phyloP scores from a whole-genome alignment of 2,888 invertebrate species.

The Uropetala carovei region DNA sequence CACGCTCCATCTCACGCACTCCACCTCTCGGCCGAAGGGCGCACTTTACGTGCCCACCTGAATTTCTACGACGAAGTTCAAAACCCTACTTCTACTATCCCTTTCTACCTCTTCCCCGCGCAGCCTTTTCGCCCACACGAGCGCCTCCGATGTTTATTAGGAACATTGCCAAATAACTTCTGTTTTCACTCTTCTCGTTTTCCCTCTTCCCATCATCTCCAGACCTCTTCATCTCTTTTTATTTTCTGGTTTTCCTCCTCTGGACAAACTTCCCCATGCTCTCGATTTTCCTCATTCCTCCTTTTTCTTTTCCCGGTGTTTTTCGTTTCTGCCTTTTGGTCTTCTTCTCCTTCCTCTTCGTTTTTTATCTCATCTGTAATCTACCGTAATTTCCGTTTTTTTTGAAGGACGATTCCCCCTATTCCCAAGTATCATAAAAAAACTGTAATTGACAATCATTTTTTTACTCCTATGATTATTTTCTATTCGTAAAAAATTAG shows the following conservation, averaged over 20 bases:
- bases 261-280: background rate
- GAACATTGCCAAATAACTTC: constrained; percentile 9
- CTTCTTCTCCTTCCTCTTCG: background rate
- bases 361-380: background rate
- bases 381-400: background rate
- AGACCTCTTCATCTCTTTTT: too few relatives aligned
- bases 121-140: background rate
- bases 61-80: background rate
- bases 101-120: background rate
- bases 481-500: too few relatives aligned
- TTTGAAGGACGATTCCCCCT: too few relatives aligned
- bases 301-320: background rate
- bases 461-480: too few relatives aligned
- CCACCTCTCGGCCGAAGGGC: background rate
- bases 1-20: background rate
- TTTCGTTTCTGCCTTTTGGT: background rate
- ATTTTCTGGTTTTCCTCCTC: background rate
- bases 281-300: background rate
- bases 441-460: too few relatives aligned
- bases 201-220: background rate
- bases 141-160: constrained; percentile 11
- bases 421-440: too few relatives aligned
- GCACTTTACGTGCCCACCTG: constrained; percentile 9
- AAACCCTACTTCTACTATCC: background rate
- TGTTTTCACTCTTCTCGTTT: constrained; percentile 1